Percentiles rank a stretch among this genome's conserved stretches.
Conservation (phyloP, 2,113 vertebrate species). For the Heterochromis multidens region DNA sequence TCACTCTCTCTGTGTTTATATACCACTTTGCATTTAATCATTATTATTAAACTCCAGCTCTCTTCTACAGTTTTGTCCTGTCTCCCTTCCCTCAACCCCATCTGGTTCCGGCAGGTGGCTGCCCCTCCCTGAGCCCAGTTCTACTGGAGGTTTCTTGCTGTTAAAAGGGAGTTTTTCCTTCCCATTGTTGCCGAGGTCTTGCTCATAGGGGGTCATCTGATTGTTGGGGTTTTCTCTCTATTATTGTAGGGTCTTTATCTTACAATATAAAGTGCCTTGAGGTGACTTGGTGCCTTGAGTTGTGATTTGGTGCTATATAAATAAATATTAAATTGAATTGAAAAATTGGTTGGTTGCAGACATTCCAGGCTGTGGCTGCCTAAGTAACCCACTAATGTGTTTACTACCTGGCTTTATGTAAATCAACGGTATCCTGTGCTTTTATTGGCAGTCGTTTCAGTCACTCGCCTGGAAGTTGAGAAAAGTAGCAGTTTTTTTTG, state of each 20-base stretch:
- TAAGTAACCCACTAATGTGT: neutral
- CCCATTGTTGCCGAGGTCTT: neutral
- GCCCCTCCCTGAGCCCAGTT: neutral
- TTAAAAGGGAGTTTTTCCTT: neutral
- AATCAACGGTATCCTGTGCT: no score
- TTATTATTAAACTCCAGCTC: neutral
- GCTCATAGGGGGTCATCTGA: neutral
- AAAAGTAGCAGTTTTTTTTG: neutral
- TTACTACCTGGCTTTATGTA: no score
- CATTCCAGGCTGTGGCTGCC: no score
- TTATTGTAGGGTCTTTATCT: neutral
- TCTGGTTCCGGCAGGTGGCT: neutral
- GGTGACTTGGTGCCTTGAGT: no score
- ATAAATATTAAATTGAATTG: neutral
- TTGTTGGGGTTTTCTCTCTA: neutral
- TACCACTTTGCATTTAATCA: neutral
- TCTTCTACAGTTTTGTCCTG: neutral
- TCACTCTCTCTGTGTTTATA: neutral
- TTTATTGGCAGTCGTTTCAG: no score
- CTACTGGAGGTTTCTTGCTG: neutral
- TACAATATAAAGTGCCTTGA: neutral
- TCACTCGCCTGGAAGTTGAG: no score
- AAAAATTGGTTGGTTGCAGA: no score
- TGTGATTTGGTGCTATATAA: neutral
- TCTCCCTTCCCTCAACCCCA: neutral